These are phyloP conservation scores for Melitaea athalia DNA, from an alignment of 2,888 invertebrate genomes.

Conservation along the genomic window DNA sequence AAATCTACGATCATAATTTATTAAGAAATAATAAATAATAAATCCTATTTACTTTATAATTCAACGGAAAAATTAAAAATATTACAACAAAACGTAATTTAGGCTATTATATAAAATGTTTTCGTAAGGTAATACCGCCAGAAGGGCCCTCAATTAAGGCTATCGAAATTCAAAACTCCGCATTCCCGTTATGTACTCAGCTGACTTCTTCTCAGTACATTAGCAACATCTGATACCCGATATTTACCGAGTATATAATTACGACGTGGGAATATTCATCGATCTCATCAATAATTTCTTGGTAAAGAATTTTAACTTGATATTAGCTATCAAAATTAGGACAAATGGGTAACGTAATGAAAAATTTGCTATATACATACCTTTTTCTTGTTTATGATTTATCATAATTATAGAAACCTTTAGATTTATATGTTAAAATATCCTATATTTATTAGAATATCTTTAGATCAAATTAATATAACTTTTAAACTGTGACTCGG, in stretches of 20 bases:
- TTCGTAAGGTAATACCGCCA: background rate
- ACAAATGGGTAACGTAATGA: background rate
- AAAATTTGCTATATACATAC: background rate
- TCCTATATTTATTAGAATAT: no score
- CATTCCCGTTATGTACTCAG: conserved; percentile 8
- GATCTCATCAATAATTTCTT: conserved; percentile 1
- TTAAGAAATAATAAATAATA: background rate
- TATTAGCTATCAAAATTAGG: background rate
- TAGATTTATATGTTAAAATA: background rate
- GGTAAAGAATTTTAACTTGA: background rate
- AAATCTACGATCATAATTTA: no score
- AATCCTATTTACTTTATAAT: background rate
- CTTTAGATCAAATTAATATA: no score
- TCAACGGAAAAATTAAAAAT: background rate
- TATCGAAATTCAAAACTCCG: conserved; percentile 12
- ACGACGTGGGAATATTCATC: conserved; percentile 4
- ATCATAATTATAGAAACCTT: background rate
- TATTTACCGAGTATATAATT: conserved; percentile 5
- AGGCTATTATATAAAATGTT: background rate
- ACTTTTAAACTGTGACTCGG: no score
- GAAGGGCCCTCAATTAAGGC: conserved; percentile 10
- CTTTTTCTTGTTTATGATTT: background rate
- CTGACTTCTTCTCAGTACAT: conserved; percentile 5
- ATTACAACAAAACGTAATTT: background rate
- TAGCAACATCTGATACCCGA: conserved; percentile 11